phyloP scores from a whole-genome alignment of 2,888 invertebrate species.

The Drosophila paracracens region DNA sequence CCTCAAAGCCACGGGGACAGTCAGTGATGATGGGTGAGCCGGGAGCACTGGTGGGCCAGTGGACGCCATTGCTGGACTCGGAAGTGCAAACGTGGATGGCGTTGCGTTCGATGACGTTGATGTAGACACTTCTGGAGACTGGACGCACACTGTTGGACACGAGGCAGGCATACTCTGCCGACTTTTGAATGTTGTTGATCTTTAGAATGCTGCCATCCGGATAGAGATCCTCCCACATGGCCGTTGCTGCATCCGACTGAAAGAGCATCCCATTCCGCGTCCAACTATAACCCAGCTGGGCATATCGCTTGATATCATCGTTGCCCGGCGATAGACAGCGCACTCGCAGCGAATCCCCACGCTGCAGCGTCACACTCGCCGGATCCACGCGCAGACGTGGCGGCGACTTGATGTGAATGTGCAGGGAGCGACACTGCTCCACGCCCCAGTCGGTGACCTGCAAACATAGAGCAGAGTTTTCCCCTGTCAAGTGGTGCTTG shows the following conservation, averaged over 20 bases:
- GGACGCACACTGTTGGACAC: conserved; percentile 87
- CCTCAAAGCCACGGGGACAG: conserved; percentile 87
- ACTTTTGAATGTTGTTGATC: conserved; percentile 92
- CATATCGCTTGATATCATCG: conserved; percentile 87
- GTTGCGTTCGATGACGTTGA: conserved; percentile 88
- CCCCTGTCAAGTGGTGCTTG: not conserved
- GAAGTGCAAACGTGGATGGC: conserved; percentile 87
- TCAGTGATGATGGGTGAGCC: conserved; percentile 89
- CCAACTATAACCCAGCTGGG: conserved; percentile 93
- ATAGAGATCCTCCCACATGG: conserved; percentile 93
- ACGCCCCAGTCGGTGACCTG: conserved; percentile 89
- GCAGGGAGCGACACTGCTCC: conserved; percentile 88
- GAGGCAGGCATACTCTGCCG: conserved; percentile 91
- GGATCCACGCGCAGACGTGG: conserved; percentile 89
- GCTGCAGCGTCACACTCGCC: conserved; percentile 88
- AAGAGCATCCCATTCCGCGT: conserved; percentile 91
- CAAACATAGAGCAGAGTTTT: conserved; percentile 14
- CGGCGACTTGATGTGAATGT: conserved; percentile 87
- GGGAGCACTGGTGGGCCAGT: conserved; percentile 90
- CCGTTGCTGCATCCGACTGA: conserved; percentile 90
- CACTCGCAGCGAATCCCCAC: conserved; percentile 84
- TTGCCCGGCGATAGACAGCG: conserved; percentile 89
- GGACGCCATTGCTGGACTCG: conserved; percentile 87
- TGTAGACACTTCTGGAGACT: conserved; percentile 88
- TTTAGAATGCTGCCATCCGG: conserved; percentile 93